Evolutionary conservation across 2,888 invertebrate genomes (phyloP).

Genomic region (Tetragonula carbonaria): DNA sequence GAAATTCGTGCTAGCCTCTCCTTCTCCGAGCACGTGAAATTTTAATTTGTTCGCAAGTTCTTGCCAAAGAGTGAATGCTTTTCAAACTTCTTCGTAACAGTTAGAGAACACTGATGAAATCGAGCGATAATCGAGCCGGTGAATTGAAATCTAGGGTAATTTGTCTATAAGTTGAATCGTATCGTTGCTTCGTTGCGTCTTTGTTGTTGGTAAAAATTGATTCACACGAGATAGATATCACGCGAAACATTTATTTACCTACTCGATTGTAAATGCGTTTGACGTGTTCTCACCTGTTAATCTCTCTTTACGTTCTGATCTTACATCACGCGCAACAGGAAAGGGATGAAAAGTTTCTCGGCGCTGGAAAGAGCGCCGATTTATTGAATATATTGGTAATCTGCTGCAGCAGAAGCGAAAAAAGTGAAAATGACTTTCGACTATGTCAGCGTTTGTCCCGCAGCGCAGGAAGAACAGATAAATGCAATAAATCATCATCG

Average conservation of each 20-base stretch:
- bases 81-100: conserved; percentile 22
- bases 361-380: not conserved
- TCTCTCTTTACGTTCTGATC: not conserved
- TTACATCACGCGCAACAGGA: not conserved
- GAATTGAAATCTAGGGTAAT: not conserved
- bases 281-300: not conserved
- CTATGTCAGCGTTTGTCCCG: not conserved
- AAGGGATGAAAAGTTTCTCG: not conserved
- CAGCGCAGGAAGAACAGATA: not conserved
- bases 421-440: not conserved
- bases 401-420: not conserved
- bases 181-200: not conserved
- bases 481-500: conserved; percentile 8
- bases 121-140: conserved; percentile 1
- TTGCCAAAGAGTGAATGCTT: conserved; percentile 35
- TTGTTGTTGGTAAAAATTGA: not conserved
- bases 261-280: not conserved
- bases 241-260: not conserved
- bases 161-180: not conserved
- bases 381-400: not conserved
- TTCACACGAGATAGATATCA: not conserved
- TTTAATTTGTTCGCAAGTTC: conserved; percentile 37
- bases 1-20: conserved; percentile 1
- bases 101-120: conserved; percentile 23
- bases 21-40: conserved; percentile 26